Base-by-base conservation (phyloP, 2,113 vertebrate species). In the Pachycephala philippinensis region DNA sequence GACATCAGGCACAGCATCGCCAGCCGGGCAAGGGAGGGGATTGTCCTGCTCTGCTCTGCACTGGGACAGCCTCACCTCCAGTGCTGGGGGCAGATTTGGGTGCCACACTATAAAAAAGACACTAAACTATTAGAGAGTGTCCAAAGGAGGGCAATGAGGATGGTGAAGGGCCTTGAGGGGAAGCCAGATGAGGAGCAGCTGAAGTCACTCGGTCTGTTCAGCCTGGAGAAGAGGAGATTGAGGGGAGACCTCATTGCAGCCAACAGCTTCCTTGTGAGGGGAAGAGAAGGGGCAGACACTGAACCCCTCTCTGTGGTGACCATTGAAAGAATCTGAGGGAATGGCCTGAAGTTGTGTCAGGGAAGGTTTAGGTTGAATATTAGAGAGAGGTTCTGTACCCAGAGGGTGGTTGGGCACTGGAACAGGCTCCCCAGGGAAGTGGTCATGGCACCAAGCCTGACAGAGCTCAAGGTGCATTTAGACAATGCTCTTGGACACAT, bases 41-140 rank as follows among this genome's bases (percentile, higher is more conserved):
- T 53, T 78, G 33, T 61, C 28, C 33, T 1, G 2, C 33, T 53
- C 54, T 53, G 47, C 47, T 61, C 54, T 78, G 45, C 0, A 0
- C 39, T 68, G 27, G 33, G 33, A 5, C 1, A 0, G 54, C 27
- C 45, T 69, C 27, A 60, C 5, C 33, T 45, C 1, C 0, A 45
- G 54, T 10, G 14, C 18, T 44, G 33, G 15, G 44, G 11, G 14
- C 11, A 52, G 11, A 1, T 37, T 10, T 52, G 37, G 22, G 17
- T 44, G 10, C 1, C 6, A 16, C 6, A 37, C 1, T 23, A 1
- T 37, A 28, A 53, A 2, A 45, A 69, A 61, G 13, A 6, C 5
- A 33, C n/a, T 28, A 6, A 33, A 2, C 6, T n/a, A 1, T 28
- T 39, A 45, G n/a, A 35, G 9, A 42, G 3, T 8, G 6, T 39